Percentiles rank a stretch among this genome's conserved stretches.
Conservation (phyloP, 2,113 vertebrate genomes). For the Hydropotes inermis region DNA sequence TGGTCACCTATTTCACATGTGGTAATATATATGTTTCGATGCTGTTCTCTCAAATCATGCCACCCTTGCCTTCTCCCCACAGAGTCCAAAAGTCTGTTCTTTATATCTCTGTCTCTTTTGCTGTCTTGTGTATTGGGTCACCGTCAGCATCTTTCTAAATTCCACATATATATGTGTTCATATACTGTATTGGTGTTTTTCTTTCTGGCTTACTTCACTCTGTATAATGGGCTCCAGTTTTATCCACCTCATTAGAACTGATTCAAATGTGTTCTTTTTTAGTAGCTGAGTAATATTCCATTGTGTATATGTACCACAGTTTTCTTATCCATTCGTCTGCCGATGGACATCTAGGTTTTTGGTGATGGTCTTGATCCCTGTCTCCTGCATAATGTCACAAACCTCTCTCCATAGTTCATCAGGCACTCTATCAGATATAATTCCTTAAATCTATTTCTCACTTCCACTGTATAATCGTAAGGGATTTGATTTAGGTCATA, state of each 20-base stretch:
- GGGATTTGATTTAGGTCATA: neutral
- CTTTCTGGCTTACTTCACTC: neutral
- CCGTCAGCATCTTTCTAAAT: neutral
- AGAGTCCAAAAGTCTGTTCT: neutral
- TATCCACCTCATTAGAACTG: neutral
- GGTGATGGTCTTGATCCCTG: neutral
- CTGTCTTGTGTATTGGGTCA: neutral
- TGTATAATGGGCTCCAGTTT: neutral
- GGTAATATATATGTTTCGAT: neutral
- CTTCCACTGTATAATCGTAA: neutral
- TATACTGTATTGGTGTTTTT: neutral
- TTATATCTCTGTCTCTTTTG: neutral
- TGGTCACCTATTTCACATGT: neutral
- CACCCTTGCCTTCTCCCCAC: neutral
- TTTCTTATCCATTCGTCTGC: neutral
- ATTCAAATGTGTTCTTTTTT: neutral
- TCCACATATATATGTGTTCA: neutral
- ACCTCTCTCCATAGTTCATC: neutral
- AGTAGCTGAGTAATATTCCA: neutral
- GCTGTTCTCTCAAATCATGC: neutral
- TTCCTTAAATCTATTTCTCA: neutral
- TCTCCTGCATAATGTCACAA: neutral
- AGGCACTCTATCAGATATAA: neutral
- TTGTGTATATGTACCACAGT: neutral
- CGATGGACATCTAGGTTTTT: accelerated